Conservation (phyloP, 2,797 vertebrate species). For the Ibycter americanus region DNA sequence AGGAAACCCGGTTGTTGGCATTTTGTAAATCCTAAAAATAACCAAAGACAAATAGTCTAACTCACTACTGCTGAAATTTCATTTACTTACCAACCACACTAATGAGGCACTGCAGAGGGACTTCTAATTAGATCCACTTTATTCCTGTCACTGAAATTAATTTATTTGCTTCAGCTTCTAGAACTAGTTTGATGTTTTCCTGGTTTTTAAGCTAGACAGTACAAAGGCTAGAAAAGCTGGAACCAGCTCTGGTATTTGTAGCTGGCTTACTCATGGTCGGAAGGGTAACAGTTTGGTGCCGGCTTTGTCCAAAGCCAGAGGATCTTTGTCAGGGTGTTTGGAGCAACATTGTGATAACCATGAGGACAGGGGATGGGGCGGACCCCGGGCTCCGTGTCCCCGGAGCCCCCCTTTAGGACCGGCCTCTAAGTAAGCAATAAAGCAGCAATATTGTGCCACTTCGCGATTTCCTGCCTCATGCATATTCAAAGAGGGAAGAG, state of each 20-base stretch:
- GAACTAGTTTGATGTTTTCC: slow-evolving; percentile 79
- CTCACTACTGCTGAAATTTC: slow-evolving; percentile 87
- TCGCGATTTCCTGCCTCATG: slow-evolving; percentile 24
- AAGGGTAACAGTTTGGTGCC: neutral
- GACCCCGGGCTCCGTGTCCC: neutral
- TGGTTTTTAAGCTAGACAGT: slow-evolving; percentile 35
- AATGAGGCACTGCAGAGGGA: slow-evolving; percentile 86
- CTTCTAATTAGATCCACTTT: slow-evolving; percentile 93
- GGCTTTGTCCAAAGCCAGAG: neutral
- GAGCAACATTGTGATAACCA: neutral
- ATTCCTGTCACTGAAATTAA: slow-evolving; percentile 94
- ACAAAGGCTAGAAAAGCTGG: slow-evolving; percentile 11
- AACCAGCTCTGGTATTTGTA: neutral
- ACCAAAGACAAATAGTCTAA: slow-evolving; percentile 86
- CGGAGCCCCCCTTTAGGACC: neutral
- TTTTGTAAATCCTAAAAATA: slow-evolving; percentile 79
- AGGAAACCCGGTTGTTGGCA: slow-evolving; percentile 54
- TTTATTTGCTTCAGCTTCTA: slow-evolving; percentile 81
- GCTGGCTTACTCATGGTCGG: neutral
- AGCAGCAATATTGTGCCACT: neutral
- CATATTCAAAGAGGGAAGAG: slow-evolving; percentile 45
- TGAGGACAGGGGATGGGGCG: neutral
- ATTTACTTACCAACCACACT: slow-evolving; percentile 85
- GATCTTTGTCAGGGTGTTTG: neutral
- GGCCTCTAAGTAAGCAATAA: neutral